Evolutionary conservation across 2,797 vertebrate species (phyloP), one percentile per base, ranked within the genome.

Genomic region (Acanthiza pusilla): DNA sequence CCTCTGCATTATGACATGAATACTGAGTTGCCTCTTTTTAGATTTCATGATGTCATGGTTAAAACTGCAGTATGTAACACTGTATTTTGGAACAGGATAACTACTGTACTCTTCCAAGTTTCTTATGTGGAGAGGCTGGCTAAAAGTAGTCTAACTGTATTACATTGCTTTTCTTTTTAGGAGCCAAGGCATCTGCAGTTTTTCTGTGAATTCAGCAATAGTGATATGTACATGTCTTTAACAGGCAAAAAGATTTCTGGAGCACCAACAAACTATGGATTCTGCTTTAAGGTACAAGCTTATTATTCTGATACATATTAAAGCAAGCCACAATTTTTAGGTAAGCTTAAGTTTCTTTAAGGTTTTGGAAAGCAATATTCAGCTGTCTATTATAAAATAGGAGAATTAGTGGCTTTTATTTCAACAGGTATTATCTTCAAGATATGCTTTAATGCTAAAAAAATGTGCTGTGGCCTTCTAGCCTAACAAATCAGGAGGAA

Each of bases 181-280:
- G 99, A 99, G 95, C 99, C 99, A 30, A 98, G 99, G 89, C 99
- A 99, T 98, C 98, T 99, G 80, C 99, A 99, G 97, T 99, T 99
- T 97, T 98, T 99, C 95, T 98, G 99, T 23, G 99, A 99, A 98
- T 99, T 99, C 92, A 98, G 98, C 96, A 98, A 98, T 97, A 98
- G 98, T 93, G 98, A 99, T 85, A 97, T 99, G 96, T 99, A 99
- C 97, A 98, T 98, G 48, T 97, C 99, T 93, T 93, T 99, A 96
- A 98, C 98, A 67, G 98, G 98, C 97, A 99, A 98, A 98, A 99
- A 99, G 96, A 97, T 98, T 76, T 98, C 99, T 7, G 99, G 99
- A 89, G 98, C 98, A 23, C 99, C 99, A 16, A 98, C 98, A 91
- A 98, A 98, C 97, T 99, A 98, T 92, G 98, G 98, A 97, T 99